Evolutionary conservation across 1,140 invertebrate species (phyloP).

Genomic region (Platyura marginata): DNA sequence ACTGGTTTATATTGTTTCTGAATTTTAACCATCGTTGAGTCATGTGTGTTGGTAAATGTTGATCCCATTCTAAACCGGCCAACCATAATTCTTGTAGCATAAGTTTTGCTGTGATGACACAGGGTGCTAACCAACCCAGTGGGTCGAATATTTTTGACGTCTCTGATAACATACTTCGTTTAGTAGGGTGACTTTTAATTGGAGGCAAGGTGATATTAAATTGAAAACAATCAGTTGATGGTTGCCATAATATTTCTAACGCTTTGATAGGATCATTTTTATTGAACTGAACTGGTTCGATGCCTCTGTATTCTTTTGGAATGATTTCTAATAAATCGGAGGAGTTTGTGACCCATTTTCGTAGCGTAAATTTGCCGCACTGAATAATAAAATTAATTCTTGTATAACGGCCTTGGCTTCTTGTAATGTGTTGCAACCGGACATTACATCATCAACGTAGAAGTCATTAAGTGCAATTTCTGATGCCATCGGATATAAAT

Average conservation of each 20-base stretch:
- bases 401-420: constrained; percentile 8
- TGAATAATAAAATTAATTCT: constrained; percentile 7
- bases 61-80: constrained; percentile 19
- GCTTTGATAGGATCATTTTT: constrained; percentile 11
- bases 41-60: constrained; percentile 11
- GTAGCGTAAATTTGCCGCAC: constrained; percentile 14
- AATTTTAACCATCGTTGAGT: not conserved
- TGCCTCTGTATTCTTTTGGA: not conserved
- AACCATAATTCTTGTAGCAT: constrained; percentile 19
- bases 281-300: constrained; percentile 3
- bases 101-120: constrained; percentile 19
- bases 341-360: constrained; percentile 23
- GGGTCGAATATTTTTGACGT: constrained; percentile 18
- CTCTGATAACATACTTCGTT: constrained; percentile 10
- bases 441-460: constrained; percentile 23
- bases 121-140: constrained; percentile 17
- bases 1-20: not conserved
- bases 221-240: constrained; percentile 7
- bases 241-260: constrained; percentile 13
- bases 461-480: constrained; percentile 9
- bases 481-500: constrained; percentile 9
- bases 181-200: constrained; percentile 6
- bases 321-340: constrained; percentile 5
- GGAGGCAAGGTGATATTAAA: constrained; percentile 3
- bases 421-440: constrained; percentile 12